Evolutionary conservation across 2,797 vertebrate genomes (phyloP).

Genomic region (Florisuga fusca): DNA sequence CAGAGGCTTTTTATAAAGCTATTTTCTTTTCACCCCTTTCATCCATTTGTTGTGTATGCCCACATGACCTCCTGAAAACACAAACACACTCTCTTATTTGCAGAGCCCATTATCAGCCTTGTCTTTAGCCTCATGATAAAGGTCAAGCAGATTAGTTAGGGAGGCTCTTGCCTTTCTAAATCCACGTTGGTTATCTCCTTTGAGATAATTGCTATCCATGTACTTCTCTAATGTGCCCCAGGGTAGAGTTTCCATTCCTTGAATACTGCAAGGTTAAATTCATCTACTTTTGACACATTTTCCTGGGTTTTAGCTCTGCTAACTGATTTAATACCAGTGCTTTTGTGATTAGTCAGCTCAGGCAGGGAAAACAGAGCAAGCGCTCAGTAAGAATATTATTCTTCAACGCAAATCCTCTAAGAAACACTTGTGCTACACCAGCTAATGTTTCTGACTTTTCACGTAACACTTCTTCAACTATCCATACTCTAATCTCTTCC

Average conservation of each 20-base stretch:
- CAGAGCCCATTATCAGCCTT: constrained; percentile 32
- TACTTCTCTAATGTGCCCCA: constrained; percentile 35
- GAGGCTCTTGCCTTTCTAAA: constrained; percentile 54
- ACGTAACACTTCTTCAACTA: background rate
- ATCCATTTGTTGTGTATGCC: constrained; percentile 53
- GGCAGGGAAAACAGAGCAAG: background rate
- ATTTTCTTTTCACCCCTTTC: constrained; percentile 43
- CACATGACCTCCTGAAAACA: constrained; percentile 52
- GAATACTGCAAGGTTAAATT: constrained; percentile 35
- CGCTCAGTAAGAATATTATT: background rate
- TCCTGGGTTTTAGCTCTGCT: background rate
- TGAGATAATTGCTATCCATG: constrained; percentile 57
- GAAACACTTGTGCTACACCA: background rate
- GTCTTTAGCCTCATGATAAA: constrained; percentile 56
- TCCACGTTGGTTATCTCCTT: constrained; percentile 46
- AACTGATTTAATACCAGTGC: background rate
- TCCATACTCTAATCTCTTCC: background rate
- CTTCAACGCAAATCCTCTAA: background rate
- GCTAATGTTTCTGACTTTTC: background rate
- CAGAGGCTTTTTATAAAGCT: constrained; percentile 4
- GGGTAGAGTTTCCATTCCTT: constrained; percentile 47
- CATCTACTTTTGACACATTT: constrained; percentile 22
- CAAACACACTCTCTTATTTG: constrained; percentile 40
- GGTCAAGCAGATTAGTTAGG: constrained; percentile 65
- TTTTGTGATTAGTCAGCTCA: background rate